These are phyloP conservation scores for Drosophila saltans DNA, from an alignment of 1,140 invertebrate species.

Conservation along the genomic window DNA sequence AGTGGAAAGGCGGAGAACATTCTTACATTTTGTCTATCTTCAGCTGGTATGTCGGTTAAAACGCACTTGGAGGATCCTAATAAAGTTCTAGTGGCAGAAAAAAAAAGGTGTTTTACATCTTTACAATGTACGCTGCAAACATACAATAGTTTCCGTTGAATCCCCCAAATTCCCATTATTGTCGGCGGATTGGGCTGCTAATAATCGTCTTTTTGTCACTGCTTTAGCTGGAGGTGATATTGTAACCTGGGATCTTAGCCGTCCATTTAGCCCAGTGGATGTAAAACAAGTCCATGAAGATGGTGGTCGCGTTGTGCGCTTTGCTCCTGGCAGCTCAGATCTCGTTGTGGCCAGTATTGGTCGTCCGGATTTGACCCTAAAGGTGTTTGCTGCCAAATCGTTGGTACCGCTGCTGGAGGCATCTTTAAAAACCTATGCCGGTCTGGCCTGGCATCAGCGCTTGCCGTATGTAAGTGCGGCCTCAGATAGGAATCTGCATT, in stretches of 20 bases:
- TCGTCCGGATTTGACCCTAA: slow-evolving; percentile 85
- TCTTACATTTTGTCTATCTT: slow-evolving; percentile 87
- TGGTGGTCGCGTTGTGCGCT: slow-evolving; percentile 85
- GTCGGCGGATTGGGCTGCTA: slow-evolving; percentile 88
- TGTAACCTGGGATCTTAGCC: slow-evolving; percentile 86
- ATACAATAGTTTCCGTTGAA: slow-evolving; percentile 89
- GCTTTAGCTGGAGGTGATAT: slow-evolving; percentile 87
- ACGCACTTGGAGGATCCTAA: slow-evolving; percentile 89
- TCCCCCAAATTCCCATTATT: slow-evolving; percentile 86
- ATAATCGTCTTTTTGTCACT: slow-evolving; percentile 86
- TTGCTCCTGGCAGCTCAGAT: slow-evolving; percentile 85
- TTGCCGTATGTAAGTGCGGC: slow-evolving; percentile 86
- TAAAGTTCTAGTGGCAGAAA: slow-evolving; percentile 90
- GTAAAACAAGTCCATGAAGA: slow-evolving; percentile 85
- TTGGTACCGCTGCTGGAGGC: slow-evolving; percentile 85
- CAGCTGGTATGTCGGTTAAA: slow-evolving; percentile 88
- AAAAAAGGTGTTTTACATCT: slow-evolving; percentile 87
- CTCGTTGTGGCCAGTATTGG: slow-evolving; percentile 85
- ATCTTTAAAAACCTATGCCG: slow-evolving; percentile 84
- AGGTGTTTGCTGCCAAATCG: slow-evolving; percentile 85
- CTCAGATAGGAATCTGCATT: slow-evolving; percentile 86
- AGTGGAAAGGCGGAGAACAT: slow-evolving; percentile 85
- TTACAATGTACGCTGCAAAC: slow-evolving; percentile 88
- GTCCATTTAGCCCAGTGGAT: slow-evolving; percentile 85
- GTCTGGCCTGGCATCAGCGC: slow-evolving; percentile 87